A percentile compares a stretch with the other conserved stretches of the same genome.
These are phyloP conservation scores for Apogon talboti DNA, from an alignment of 2,797 vertebrate genomes.

Conservation along the genomic window DNA sequence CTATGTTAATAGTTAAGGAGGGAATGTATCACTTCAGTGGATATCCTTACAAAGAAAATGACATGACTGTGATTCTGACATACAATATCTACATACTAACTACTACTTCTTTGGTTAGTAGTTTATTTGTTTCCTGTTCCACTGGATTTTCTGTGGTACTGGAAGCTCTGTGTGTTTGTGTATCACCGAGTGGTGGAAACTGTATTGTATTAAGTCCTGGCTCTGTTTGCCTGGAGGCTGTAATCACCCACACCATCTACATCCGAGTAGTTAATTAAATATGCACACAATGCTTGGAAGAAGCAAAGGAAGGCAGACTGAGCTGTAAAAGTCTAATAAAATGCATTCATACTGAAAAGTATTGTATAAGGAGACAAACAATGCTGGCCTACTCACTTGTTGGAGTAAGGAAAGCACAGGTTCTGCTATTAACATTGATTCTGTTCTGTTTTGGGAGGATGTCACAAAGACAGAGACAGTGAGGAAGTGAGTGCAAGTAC, in stretches of 20 bases:
- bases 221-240: conserved; percentile 12
- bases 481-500: too few species aligned
- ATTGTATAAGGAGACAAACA: too few species aligned
- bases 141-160: not conserved
- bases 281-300: not conserved
- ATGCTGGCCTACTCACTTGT: too few species aligned
- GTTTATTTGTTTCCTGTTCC: conserved; percentile 13
- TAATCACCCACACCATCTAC: conserved; percentile 4
- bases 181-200: conserved; percentile 4
- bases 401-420: too few species aligned
- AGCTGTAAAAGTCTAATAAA: not conserved
- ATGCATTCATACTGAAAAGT: not conserved
- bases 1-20: too few species aligned
- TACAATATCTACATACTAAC: too few species aligned
- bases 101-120: too few species aligned
- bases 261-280: conserved; percentile 4
- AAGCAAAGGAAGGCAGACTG: not conserved
- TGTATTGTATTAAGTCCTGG: conserved; percentile 4
- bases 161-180: not conserved
- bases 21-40: too few species aligned
- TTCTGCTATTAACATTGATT: too few species aligned
- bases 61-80: not conserved
- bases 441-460: too few species aligned
- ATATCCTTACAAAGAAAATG: too few species aligned
- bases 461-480: too few species aligned